Base-by-base conservation (phyloP, 92 coral and sea anemone species). In the Heteractis magnifica region DNA sequence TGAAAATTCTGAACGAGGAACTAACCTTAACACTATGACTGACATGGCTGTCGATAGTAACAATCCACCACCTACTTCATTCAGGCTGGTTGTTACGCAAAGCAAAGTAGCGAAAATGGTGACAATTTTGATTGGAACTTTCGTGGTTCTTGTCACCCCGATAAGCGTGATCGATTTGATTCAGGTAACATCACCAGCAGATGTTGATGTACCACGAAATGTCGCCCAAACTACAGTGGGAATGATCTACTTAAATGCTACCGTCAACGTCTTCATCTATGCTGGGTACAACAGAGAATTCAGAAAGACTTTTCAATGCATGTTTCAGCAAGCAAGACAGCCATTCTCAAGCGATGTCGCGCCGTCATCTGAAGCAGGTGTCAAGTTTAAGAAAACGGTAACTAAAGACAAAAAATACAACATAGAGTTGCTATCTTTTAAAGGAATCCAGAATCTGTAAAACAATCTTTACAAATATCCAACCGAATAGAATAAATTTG, bases 271-370 rank as follows among this genome's bases (percentile, higher is more conserved):
- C 13, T 79, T 91, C 58, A 77, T 91, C n/a, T 91, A 91, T 52
- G 92, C 92, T 41, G 94, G 94, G 1, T 86, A 64, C 51, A 90
- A 91, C 72, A 82, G 88, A 48, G 94, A 91, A 58, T 89, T 89
- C 55, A 83, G 90, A 52, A 85, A 73, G 20, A 86, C 92, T 1
- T 91, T 91, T 72, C 48, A 50, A 11, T 6, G 56, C 44, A 83
- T 87, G 77, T 77, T 81, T 71, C 16, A 11, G 12, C 71, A 50
- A 19, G 71, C 44, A 60, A 75, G 59, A 49, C 50, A 81, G 16
- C 81, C 72, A 21, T 80, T 82, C 56, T 70, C 79, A 48, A 78
- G 71, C 81, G 68, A 78, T 13, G 71, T 50, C 13, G 79, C 56
- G 12, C 73, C 49, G 8, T 26, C 49, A 21, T 68, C 73, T 8